Percentiles rank a stretch among this genome's conserved stretches.
phyloP scores from a whole-genome alignment of 2,888 invertebrate genomes.

The Phlogophora meticulosa region DNA sequence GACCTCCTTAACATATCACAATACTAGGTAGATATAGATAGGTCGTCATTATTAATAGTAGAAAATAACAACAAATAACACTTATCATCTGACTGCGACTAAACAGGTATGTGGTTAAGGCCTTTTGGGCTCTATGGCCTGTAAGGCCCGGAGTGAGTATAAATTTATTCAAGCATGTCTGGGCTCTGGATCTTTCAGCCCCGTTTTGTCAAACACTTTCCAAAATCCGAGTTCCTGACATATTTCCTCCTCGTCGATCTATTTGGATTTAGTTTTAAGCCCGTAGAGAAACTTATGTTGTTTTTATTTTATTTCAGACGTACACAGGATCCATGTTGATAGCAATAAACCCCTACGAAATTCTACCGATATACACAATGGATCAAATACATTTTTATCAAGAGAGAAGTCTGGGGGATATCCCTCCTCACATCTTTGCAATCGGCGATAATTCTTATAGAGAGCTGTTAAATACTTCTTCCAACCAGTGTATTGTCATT shows the following conservation, averaged over 20 bases:
- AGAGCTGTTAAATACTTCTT: slow-evolving; percentile 93
- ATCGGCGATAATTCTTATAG: slow-evolving; percentile 97
- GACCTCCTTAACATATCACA: no score
- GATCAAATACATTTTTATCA: slow-evolving; percentile 96
- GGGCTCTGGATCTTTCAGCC: background rate
- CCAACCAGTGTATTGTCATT: slow-evolving; percentile 98
- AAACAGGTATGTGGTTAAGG: no score
- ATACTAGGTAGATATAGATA: no score
- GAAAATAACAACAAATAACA: no score
- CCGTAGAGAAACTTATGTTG: background rate
- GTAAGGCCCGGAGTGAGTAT: no score
- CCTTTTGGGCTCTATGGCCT: no score
- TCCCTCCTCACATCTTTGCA: slow-evolving; percentile 98
- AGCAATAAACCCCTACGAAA: slow-evolving; percentile 98
- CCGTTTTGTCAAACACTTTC: background rate
- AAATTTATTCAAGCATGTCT: no score
- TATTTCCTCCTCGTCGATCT: no score
- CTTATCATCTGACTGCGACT: no score
- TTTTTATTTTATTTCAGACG: slow-evolving; percentile 92
- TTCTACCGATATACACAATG: slow-evolving; percentile 98
- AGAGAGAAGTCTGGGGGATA: slow-evolving; percentile 95
- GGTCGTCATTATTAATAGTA: no score
- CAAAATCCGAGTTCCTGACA: no score
- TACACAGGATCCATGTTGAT: slow-evolving; percentile 98
- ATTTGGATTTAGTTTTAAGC: no score